Evolutionary conservation across 1,140 invertebrate genomes (phyloP).

Genomic region (Rhagoletis pomonella): DNA sequence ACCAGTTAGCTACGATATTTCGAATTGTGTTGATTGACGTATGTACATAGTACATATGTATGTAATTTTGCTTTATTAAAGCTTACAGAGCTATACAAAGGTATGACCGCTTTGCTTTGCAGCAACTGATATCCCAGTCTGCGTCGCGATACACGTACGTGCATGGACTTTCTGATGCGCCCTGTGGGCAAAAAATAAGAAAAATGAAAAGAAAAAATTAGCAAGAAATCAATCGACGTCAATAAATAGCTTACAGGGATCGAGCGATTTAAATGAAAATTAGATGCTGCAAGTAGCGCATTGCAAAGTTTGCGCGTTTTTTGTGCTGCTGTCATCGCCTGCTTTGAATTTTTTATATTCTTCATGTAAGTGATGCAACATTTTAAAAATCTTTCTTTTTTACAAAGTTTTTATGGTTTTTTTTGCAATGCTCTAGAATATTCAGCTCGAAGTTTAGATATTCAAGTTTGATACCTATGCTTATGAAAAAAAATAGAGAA

Average conservation of each 20-base stretch:
- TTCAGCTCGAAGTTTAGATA: background rate
- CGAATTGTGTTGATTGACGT: background rate
- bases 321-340: background rate
- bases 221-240: no score
- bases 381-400: background rate
- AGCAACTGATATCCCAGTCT: background rate
- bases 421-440: background rate
- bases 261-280: background rate
- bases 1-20: slow-evolving; percentile 2
- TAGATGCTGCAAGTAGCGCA: background rate
- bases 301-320: background rate
- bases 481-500: background rate
- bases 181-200: background rate
- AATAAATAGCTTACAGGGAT: background rate
- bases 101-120: background rate
- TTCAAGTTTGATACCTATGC: background rate
- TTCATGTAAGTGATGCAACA: no score
- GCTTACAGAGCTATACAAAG: background rate
- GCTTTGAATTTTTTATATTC: background rate
- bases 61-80: slow-evolving; percentile 11
- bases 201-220: slow-evolving; percentile 24
- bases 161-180: slow-evolving; percentile 30
- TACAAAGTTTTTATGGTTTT: background rate
- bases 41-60: background rate
- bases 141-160: background rate